Evolutionary conservation across 2,888 invertebrate species (phyloP).

Genomic region (Drosophila subsilvestris): DNA sequence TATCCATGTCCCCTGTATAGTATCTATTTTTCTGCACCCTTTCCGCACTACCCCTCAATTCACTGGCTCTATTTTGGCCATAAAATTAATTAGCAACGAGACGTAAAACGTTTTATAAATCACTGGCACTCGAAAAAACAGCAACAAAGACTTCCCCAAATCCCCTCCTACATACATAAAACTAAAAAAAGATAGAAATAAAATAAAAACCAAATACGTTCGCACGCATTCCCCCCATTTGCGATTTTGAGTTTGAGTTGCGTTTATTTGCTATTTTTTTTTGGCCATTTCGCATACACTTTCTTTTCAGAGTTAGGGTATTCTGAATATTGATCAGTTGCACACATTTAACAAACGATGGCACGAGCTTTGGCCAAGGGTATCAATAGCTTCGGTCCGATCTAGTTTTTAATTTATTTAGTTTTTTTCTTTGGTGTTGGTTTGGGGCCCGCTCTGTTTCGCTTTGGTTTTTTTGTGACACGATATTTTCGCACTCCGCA

Average conservation of each 20-base stretch:
- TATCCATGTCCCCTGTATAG: background rate
- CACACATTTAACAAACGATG: no score
- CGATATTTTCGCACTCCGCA: background rate
- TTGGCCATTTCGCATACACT: conserved; percentile 32
- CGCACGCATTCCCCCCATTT: conserved; percentile 44
- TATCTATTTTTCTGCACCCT: conserved; percentile 1
- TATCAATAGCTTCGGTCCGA: background rate
- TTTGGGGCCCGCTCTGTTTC: background rate
- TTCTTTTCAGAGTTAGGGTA: background rate
- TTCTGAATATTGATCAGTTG: background rate
- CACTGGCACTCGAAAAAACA: conserved; percentile 45
- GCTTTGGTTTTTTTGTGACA: background rate
- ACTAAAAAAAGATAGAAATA: conserved; percentile 10
- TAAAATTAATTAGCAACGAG: conserved; percentile 76
- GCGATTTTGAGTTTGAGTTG: conserved; percentile 45
- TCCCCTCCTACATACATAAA: no score
- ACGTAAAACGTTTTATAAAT: conserved; percentile 67
- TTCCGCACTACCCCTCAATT: conserved; percentile 18
- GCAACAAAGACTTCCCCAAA: background rate
- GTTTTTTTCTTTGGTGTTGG: background rate
- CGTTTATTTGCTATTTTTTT: conserved; percentile 33
- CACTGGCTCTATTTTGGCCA: conserved; percentile 42
- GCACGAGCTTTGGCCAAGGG: background rate
- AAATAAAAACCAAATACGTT: conserved; percentile 16
- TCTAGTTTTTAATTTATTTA: background rate